phyloP scores from a whole-genome alignment of 1,140 invertebrate genomes.

The Wiebesia pumilae region DNA sequence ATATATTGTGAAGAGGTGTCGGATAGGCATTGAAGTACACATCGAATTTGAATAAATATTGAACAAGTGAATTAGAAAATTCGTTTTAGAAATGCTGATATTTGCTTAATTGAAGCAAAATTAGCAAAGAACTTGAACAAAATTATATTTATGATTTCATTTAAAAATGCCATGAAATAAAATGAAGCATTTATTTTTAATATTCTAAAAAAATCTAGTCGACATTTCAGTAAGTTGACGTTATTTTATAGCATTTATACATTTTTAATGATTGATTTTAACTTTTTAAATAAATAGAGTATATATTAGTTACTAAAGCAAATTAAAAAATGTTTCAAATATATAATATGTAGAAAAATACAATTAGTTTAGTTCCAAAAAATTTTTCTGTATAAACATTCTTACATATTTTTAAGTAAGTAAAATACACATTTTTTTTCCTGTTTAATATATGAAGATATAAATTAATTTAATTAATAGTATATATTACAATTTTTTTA shows the following conservation, averaged over 20 bases:
- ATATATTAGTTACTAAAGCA: neutral
- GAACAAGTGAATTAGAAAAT: constrained; percentile 16
- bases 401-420: too few species aligned
- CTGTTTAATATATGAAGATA: too few species aligned
- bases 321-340: neutral
- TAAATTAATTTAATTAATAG: too few species aligned
- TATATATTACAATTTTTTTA: too few species aligned
- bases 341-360: neutral
- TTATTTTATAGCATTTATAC: neutral
- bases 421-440: too few species aligned
- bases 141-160: neutral
- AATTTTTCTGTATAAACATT: too few species aligned
- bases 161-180: neutral
- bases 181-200: neutral
- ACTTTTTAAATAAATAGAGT: neutral
- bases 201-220: neutral
- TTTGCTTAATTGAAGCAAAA: too few species aligned
- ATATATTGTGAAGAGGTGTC: constrained; percentile 52
- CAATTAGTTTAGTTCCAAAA: neutral
- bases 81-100: neutral
- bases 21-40: neutral
- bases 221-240: neutral
- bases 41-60: neutral
- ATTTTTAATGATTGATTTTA: neutral
- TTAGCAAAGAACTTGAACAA: neutral